Percentiles rank a stretch among this genome's conserved stretches.
Evolutionary conservation across 2,113 vertebrate species (phyloP).

Genomic region (Tychaedon coryphoeus): DNA sequence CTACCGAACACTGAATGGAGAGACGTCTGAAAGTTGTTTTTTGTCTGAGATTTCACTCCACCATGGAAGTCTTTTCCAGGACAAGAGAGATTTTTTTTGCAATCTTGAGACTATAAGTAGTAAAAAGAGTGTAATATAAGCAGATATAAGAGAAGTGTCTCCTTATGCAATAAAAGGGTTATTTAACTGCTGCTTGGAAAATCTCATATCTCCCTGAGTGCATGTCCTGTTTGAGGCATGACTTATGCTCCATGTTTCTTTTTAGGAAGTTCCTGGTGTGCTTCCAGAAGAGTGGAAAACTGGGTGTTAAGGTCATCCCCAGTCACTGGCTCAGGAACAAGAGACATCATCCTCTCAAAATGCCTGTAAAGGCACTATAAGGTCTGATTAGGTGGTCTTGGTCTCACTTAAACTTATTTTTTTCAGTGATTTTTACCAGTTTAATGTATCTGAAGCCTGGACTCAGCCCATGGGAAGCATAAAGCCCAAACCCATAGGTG

Average conservation of each 20-base stretch:
- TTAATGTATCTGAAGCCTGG: neutral
- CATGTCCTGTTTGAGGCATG: neutral
- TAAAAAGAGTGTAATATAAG: neutral
- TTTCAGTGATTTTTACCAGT: neutral
- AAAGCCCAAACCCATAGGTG: neutral
- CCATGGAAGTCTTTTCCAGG: neutral
- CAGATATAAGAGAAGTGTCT: neutral
- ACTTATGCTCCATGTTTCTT: neutral
- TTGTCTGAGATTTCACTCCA: neutral
- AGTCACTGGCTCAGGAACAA: neutral
- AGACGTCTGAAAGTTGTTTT: neutral
- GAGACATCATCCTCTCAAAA: fast-evolving
- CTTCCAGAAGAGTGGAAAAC: neutral
- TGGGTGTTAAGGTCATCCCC: neutral
- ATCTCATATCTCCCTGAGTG: neutral
- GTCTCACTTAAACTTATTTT: neutral
- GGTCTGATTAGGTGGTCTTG: neutral
- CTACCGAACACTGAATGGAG: fast-evolving
- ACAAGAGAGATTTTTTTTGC: neutral
- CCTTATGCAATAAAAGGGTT: neutral
- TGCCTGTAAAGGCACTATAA: neutral
- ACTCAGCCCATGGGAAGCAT: neutral
- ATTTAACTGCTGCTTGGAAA: neutral
- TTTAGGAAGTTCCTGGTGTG: neutral
- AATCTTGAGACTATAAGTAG: neutral